Percentiles rank a stretch among this genome's conserved stretches.
Conservation (phyloP, 2,888 invertebrate genomes). For the Lasiommata megera region DNA sequence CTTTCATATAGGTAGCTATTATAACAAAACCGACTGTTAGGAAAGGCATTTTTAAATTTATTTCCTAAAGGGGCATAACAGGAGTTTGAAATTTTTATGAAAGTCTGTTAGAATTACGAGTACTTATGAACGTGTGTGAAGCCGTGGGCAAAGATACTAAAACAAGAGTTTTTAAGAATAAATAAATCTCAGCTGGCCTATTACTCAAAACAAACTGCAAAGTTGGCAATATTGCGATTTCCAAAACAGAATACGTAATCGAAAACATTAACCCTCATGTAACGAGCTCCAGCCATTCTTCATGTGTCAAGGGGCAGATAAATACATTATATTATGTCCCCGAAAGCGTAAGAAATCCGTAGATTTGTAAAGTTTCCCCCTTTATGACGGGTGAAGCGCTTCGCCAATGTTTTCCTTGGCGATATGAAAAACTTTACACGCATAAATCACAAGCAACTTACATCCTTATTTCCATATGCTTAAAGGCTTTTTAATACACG, state of each 20-base stretch:
- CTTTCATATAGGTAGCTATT: no score
- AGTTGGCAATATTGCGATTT: slow-evolving; percentile 14
- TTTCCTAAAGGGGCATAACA: no score
- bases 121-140: no score
- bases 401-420: slow-evolving; percentile 70
- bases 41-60: no score
- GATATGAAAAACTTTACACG: slow-evolving; percentile 73
- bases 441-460: slow-evolving; percentile 33
- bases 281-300: slow-evolving; percentile 66
- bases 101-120: no score
- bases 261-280: slow-evolving; percentile 60
- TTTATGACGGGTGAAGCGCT: slow-evolving; percentile 73
- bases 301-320: slow-evolving; percentile 78
- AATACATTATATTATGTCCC: slow-evolving; percentile 76
- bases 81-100: no score
- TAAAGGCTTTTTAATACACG: slow-evolving; percentile 2
- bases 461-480: slow-evolving; percentile 35
- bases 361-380: slow-evolving; percentile 79
- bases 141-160: no score
- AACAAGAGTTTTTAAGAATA: neutral
- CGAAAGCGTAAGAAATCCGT: slow-evolving; percentile 77
- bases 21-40: no score
- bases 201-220: slow-evolving; percentile 5
- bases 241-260: slow-evolving; percentile 42
- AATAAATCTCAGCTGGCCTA: neutral